A percentile compares a stretch with the other conserved stretches of the same genome.
phyloP scores from a whole-genome alignment of 2,113 vertebrate genomes.

The Anolis sagrei region DNA sequence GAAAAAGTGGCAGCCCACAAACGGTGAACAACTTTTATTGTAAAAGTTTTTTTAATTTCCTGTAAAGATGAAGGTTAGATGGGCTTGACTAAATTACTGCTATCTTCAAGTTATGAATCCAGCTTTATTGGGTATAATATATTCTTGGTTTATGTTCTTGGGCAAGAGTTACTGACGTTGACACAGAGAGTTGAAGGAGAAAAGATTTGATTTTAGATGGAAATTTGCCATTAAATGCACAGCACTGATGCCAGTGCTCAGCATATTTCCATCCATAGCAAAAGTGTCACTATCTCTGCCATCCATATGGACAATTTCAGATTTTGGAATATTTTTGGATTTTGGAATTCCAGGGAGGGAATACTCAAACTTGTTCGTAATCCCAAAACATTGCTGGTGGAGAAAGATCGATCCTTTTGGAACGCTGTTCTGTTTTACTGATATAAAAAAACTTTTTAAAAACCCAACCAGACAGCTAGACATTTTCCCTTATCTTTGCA shows the following conservation, averaged over 20 bases:
- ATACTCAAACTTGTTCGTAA: background rate
- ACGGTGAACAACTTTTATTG: background rate
- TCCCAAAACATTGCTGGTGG: background rate
- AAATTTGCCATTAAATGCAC: background rate
- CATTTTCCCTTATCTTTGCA: background rate
- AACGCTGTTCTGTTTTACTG: too few relatives aligned
- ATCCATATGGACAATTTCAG: too few relatives aligned
- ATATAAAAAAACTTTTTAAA: background rate
- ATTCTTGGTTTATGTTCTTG: background rate
- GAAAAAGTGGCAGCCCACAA: background rate
- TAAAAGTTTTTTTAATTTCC: slow-evolving; percentile 1
- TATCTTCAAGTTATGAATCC: background rate
- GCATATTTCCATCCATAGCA: background rate
- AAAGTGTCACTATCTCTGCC: too few relatives aligned
- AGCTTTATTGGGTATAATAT: background rate
- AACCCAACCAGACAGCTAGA: background rate
- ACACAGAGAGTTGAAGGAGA: background rate
- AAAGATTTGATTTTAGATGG: background rate
- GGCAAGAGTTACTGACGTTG: background rate
- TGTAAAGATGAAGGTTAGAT: background rate
- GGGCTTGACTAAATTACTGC: background rate
- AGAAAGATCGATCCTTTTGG: background rate
- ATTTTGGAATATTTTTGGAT: too few relatives aligned
- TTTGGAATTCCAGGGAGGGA: too few relatives aligned
- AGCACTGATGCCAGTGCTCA: background rate